These are phyloP conservation scores for Gymnobelideus leadbeateri DNA, from an alignment of 2,113 vertebrate species.

Conservation along the genomic window DNA sequence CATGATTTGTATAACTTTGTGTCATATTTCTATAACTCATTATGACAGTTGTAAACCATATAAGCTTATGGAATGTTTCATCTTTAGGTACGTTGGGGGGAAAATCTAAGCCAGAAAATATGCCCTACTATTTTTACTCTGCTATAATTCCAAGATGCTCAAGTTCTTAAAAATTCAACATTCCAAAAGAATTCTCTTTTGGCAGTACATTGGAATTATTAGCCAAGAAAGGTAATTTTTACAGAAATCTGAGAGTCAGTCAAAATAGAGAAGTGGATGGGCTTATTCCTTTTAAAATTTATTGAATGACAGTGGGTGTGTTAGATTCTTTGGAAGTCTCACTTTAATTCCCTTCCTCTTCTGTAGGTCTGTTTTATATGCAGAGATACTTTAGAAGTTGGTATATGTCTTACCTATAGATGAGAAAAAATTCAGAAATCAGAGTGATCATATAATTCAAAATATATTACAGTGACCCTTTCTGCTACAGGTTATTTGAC, in stretches of 20 bases:
- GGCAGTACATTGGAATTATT: constrained; percentile 54
- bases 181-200: constrained; percentile 58
- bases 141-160: constrained; percentile 54
- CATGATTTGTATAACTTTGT: constrained; percentile 25
- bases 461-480: neutral
- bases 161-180: constrained; percentile 38
- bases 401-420: neutral
- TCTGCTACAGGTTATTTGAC: neutral
- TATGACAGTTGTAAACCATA: constrained; percentile 53
- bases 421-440: constrained; percentile 25
- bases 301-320: constrained; percentile 12
- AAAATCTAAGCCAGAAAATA: constrained; percentile 52
- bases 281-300: constrained; percentile 10
- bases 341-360: constrained; percentile 35
- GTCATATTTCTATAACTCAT: constrained; percentile 52
- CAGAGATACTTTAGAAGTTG: constrained; percentile 31
- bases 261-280: constrained; percentile 54
- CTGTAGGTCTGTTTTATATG: constrained; percentile 23
- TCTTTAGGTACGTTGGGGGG: constrained; percentile 63
- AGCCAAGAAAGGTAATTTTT: constrained; percentile 62
- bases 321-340: constrained; percentile 39
- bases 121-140: constrained; percentile 38
- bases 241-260: constrained; percentile 55
- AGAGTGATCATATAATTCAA: constrained; percentile 10
- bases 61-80: constrained; percentile 58